phyloP scores from a whole-genome alignment of 2,888 invertebrate genomes.

The Megalurothrips usitatus region DNA sequence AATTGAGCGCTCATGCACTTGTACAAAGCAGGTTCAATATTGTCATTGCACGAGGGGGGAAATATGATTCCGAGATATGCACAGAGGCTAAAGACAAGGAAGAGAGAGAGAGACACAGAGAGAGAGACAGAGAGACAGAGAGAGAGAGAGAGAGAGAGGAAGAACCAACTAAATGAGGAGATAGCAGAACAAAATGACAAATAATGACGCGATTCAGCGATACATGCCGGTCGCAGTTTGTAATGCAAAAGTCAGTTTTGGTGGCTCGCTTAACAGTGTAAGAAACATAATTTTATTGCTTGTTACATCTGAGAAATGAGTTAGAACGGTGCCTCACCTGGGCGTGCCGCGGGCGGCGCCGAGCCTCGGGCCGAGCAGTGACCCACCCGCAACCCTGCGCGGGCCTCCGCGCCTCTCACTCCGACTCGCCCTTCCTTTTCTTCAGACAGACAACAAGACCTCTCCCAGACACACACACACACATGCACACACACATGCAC shows the following conservation, averaged over 20 bases:
- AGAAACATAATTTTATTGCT: too few relatives aligned
- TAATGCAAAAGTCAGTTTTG: too few relatives aligned
- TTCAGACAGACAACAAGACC: slow-evolving; percentile 21
- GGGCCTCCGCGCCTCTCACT: neutral
- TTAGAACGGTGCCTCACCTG: too few relatives aligned
- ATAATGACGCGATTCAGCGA: too few relatives aligned
- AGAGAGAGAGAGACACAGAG: too few relatives aligned
- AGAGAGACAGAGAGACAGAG: too few relatives aligned
- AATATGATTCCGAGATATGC: slow-evolving; percentile 18
- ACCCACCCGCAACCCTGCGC: neutral
- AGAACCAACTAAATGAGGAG: neutral
- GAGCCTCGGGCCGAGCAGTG: neutral
- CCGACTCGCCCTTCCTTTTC: neutral
- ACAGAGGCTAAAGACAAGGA: too few relatives aligned
- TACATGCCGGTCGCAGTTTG: too few relatives aligned
- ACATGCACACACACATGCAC: neutral
- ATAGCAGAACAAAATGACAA: too few relatives aligned
- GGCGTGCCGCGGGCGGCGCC: neutral
- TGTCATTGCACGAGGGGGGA: slow-evolving; percentile 2
- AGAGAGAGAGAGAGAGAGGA: neutral
- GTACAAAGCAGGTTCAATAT: slow-evolving; percentile 20
- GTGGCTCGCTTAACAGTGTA: too few relatives aligned
- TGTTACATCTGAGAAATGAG: too few relatives aligned
- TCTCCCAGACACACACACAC: neutral
- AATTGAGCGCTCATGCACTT: neutral